Evolutionary conservation across 2,797 vertebrate genomes (phyloP), one percentile per base, ranked within the genome.

Genomic region (Eulemur mongoz): DNA sequence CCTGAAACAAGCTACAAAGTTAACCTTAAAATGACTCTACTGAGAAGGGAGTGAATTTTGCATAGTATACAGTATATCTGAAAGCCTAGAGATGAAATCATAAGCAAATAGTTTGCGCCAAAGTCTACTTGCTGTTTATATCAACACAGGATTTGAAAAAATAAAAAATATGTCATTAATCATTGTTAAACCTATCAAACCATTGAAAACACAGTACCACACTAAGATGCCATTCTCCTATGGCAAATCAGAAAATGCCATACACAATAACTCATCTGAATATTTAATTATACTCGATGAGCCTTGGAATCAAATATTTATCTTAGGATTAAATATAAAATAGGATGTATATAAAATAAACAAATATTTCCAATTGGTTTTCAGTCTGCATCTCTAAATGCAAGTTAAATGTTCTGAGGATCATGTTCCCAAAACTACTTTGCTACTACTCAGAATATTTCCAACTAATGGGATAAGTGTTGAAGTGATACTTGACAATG

Each of bases 1-100:
- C 2, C 73, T 70, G 84, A 95, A 61, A 89, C 40, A 94, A 96
- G 88, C 40, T 65, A 40, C 15, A 67, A 92, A 89, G 45, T 17
- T 67, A 75, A 80, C 86, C 4, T 89, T 94, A 94, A 94, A 95
- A 38, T 91, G 2, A 96, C 10, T 45, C 93, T 81, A 63, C 13
- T 67, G 93, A 76, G n/a, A 89, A 92, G 35, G 14, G 10, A 80
- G 50, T 92, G 38, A 75, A 27, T 92, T 52, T 69, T 96, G 52
- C 7, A 15, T 22, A 35, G 61, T 45, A 27, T 69, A 72, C 0
- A 94, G 57, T 25, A 25, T 12, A 73, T 92, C 50, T 63, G 30
- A 30, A n/a, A 91, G 54, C 73, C 89, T 22, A 61, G 32, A 86
- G 23, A 84, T 54, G 22, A 80, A 94, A 86, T 93, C 45, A 89